Evolutionary conservation across 2,888 invertebrate species (phyloP).

Genomic region (Gryllus longicercus): DNA sequence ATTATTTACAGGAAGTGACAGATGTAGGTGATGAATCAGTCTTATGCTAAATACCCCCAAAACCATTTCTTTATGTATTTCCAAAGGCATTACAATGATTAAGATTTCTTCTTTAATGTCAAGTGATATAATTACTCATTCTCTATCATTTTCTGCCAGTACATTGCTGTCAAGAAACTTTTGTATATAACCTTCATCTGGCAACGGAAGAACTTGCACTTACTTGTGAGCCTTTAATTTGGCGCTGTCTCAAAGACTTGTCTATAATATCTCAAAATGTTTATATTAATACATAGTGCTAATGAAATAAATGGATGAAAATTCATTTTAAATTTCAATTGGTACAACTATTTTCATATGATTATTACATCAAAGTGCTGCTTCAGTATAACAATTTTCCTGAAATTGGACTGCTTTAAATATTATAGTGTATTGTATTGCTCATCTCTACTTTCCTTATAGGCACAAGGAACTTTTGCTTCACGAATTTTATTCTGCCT

Average conservation of each 20-base stretch:
- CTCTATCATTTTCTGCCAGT: constrained; percentile 3
- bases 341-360: constrained; percentile 7
- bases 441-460: neutral
- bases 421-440: neutral
- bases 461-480: no score
- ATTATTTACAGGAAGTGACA: neutral
- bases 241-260: constrained; percentile 17
- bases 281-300: neutral
- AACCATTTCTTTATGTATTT: constrained; percentile 3
- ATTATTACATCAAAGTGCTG: constrained; percentile 1
- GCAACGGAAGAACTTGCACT: neutral
- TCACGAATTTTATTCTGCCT: no score
- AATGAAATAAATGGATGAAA: neutral
- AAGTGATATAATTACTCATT: neutral
- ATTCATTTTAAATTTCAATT: constrained; percentile 17
- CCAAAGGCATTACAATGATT: neutral
- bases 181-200: neutral
- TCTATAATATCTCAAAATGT: constrained; percentile 5
- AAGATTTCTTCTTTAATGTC: neutral
- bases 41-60: neutral
- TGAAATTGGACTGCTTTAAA: neutral
- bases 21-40: constrained; percentile 6
- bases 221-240: neutral
- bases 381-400: constrained; percentile 3
- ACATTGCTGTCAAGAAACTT: neutral